Evolutionary conservation across 2,888 invertebrate genomes (phyloP).

Genomic region (Plagodis dolabraria): DNA sequence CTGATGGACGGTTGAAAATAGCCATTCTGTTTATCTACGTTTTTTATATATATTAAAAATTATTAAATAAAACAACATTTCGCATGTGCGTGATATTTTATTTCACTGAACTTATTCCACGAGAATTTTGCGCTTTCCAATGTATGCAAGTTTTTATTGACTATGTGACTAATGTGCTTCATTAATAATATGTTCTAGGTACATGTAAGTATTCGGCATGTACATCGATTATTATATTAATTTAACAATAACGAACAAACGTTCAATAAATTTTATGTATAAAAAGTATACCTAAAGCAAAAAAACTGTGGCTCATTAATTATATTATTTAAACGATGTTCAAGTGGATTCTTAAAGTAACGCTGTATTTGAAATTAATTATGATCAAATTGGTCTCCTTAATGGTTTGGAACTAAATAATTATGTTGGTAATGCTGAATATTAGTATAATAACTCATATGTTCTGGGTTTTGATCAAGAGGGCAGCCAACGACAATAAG

Average conservation of each 20-base stretch:
- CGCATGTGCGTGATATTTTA: conserved; percentile 84
- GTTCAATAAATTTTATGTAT: conserved; percentile 64
- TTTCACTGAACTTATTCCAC: conserved; percentile 76
- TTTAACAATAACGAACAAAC: conserved; percentile 67
- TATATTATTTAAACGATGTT: conserved; percentile 41
- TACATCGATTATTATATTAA: conserved; percentile 40
- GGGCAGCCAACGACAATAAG: too few species aligned
- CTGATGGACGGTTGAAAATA: too few species aligned
- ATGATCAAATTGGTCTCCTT: conserved; percentile 17
- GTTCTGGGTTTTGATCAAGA: too few species aligned
- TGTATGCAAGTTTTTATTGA: conserved; percentile 69
- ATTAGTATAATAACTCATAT: too few species aligned
- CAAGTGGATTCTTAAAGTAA: conserved; percentile 31
- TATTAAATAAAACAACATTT: conserved; percentile 64
- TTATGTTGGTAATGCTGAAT: too few species aligned
- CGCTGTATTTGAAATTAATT: conserved; percentile 1
- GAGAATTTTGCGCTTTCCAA: conserved; percentile 74
- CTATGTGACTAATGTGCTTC: conserved; percentile 80
- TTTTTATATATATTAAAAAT: too few species aligned
- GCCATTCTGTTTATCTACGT: too few species aligned
- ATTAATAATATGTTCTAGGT: conserved; percentile 69
- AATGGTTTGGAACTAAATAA: too few species aligned
- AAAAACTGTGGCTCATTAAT: conserved; percentile 29
- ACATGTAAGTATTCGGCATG: conserved; percentile 48
- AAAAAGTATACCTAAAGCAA: conserved; percentile 69